phyloP scores from a whole-genome alignment of 2,797 vertebrate species.

The Hydrocynus forskahlii region DNA sequence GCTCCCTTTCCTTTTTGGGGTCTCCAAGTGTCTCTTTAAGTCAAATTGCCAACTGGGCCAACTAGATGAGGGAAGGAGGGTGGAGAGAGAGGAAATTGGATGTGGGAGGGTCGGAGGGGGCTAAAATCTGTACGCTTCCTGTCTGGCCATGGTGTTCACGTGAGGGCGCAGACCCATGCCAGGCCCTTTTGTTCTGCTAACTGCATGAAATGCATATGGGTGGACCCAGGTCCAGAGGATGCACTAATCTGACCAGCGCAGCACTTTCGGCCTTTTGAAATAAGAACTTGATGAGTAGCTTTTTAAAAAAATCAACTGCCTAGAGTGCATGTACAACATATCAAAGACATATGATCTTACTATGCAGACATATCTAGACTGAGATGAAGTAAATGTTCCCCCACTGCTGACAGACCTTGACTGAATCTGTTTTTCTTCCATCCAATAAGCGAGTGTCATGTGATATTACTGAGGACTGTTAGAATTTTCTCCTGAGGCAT shows the following conservation, averaged over 20 bases:
- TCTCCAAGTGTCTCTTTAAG: conserved; percentile 59
- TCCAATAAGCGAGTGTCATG: conserved; percentile 65
- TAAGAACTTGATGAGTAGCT: conserved; percentile 41
- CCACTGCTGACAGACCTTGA: conserved; percentile 22
- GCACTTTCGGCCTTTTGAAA: conserved; percentile 44
- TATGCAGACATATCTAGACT: conserved; percentile 63
- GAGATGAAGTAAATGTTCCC: conserved; percentile 56
- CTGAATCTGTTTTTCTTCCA: conserved; percentile 15
- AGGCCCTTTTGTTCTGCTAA: conserved; percentile 63
- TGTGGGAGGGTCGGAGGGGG: neutral
- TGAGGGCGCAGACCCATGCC: conserved; percentile 55
- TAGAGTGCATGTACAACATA: conserved; percentile 39
- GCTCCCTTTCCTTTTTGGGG: conserved; percentile 66
- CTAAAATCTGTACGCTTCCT: conserved; percentile 63
- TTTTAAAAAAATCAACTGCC: conserved; percentile 45
- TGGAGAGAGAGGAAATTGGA: conserved; percentile 16
- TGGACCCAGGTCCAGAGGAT: conserved; percentile 34
- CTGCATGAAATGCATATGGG: conserved; percentile 32
- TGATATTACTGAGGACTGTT: conserved; percentile 63
- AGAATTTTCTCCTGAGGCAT: conserved; percentile 54
- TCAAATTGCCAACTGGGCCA: conserved; percentile 67
- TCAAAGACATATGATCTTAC: conserved; percentile 62
- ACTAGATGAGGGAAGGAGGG: conserved; percentile 40
- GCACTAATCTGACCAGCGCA: conserved; percentile 30
- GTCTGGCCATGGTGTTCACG: conserved; percentile 60